These are phyloP conservation scores for Pteromalus puparum DNA, from an alignment of 1,140 invertebrate species.

Conservation along the genomic window DNA sequence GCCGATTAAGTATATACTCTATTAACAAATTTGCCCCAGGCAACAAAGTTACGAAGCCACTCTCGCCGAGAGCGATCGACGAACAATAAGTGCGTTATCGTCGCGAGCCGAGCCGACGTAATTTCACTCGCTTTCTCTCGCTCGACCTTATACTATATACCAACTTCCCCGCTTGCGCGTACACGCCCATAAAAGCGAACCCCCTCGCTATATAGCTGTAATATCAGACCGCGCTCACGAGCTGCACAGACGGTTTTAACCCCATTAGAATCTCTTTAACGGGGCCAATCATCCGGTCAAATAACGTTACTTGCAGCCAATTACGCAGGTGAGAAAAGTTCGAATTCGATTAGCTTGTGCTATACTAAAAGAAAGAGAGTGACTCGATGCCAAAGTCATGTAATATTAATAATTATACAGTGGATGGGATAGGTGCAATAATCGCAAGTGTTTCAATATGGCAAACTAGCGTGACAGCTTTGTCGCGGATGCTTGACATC, in stretches of 20 bases:
- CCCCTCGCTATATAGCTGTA: background rate
- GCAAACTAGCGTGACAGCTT: too few relatives aligned
- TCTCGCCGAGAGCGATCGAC: background rate
- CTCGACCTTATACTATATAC: background rate
- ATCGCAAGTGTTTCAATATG: too few relatives aligned
- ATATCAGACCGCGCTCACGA: background rate
- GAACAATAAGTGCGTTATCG: constrained; percentile 23
- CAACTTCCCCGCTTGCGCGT: background rate
- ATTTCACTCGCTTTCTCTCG: background rate
- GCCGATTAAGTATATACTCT: background rate
- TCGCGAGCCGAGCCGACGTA: background rate
- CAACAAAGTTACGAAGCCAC: background rate
- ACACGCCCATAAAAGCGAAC: background rate
- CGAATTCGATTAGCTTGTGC: too few relatives aligned
- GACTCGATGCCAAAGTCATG: too few relatives aligned
- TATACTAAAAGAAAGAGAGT: too few relatives aligned
- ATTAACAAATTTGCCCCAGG: background rate
- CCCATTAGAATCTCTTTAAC: constrained; percentile 28
- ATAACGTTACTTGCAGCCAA: background rate
- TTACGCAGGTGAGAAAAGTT: background rate
- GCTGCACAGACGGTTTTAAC: background rate
- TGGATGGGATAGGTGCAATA: too few relatives aligned
- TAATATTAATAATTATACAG: too few relatives aligned
- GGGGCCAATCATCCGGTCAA: background rate
- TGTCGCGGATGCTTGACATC: too few relatives aligned